phyloP scores from a whole-genome alignment of 2,113 vertebrate species.

The Electrona antarctica region DNA sequence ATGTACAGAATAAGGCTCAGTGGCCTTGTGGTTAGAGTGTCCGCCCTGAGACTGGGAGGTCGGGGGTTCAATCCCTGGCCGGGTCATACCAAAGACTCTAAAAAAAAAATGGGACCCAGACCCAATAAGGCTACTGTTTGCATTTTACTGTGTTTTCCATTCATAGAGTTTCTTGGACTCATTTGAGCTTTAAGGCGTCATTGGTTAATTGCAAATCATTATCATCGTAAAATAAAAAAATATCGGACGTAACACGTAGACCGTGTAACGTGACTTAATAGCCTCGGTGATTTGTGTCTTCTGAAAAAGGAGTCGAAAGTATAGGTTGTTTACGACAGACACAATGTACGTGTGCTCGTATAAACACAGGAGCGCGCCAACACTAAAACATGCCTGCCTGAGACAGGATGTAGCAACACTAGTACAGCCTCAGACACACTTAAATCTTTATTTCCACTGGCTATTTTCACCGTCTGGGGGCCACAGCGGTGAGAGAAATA shows the following conservation, averaged over 20 bases:
- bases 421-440: slow-evolving; percentile 29
- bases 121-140: slow-evolving; percentile 50
- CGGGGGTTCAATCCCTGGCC: too few relatives aligned
- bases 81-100: too few relatives aligned
- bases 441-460: slow-evolving; percentile 40
- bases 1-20: too few relatives aligned
- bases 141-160: slow-evolving; percentile 70
- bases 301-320: not conserved
- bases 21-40: too few relatives aligned
- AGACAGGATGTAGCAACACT: slow-evolving; percentile 20
- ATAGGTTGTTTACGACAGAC: slow-evolving; percentile 2
- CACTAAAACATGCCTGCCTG: slow-evolving; percentile 3
- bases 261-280: not conserved
- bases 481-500: slow-evolving; percentile 4
- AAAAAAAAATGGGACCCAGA: too few relatives aligned
- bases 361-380: slow-evolving; percentile 3
- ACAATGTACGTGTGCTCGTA: not conserved
- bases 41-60: too few relatives aligned
- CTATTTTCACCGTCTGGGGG: slow-evolving; percentile 11
- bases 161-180: slow-evolving; percentile 54
- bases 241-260: slow-evolving; percentile 28
- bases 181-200: slow-evolving; percentile 65
- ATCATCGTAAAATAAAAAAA: slow-evolving; percentile 55
- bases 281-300: slow-evolving; percentile 6
- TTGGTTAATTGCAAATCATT: slow-evolving; percentile 56